Evolutionary conservation across 1,140 invertebrate species (phyloP), one percentile per base, ranked within the genome.

Genomic region (Oncopodura yosiiana): DNA sequence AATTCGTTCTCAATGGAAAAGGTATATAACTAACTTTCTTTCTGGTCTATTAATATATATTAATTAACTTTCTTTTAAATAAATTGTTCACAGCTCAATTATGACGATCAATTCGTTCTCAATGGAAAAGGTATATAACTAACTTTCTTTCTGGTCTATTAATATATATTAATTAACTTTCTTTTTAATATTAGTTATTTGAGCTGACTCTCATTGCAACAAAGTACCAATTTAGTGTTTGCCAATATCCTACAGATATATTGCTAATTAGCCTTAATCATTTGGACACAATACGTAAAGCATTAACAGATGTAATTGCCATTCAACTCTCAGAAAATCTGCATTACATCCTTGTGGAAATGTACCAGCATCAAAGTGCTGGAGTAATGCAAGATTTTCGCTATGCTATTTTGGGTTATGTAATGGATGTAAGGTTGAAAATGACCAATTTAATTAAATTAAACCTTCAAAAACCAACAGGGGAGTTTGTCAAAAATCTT

Each of bases 371-470:
- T 3, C 8, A 36, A n/a, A 21, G 19, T 26, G 30, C 39, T 3
- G 36, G 26, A 24, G 30, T 18, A 3, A 60, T 63, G 61, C 50
- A 55, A 29, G 32, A 39, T 4, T 56, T 60, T 39, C 41, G 50
- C 6, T 44, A 57, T 45, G n/a, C 58, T 1, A 46, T 63, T 21
- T 12, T 56, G 19, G 46, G 49, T 9, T 63, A 63, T 52, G 16
- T 63, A 5, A 32, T 49, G 18, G 57, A 60, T 41, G 55, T 63
- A 2, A 41, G 54, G 19, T 32, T 63, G 4, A 63, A 63, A 58
- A 63, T 63, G 61, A 63, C 61, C 2, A 63, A 63, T 44, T 45
- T 63, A 18, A 59, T 63, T 18, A 57, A 60, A 34, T 26, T 63
- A 12, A 58, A 58, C 0, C 41, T 56, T 9, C 61, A 63, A 29